These are phyloP conservation scores for Parthenolecanium corni DNA, from an alignment of 2,888 invertebrate species.

Conservation along the genomic window DNA sequence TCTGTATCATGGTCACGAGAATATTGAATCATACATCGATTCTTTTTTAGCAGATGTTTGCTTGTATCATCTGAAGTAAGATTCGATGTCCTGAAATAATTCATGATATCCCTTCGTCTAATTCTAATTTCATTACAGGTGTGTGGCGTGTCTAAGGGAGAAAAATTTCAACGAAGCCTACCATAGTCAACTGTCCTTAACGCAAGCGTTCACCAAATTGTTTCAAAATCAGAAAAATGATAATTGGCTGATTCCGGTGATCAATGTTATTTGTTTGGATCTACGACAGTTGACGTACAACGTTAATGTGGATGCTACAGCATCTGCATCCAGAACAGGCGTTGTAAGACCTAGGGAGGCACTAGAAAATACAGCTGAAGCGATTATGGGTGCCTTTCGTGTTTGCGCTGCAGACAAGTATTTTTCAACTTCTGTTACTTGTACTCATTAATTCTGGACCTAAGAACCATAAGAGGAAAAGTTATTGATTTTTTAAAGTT, in stretches of 20 bases:
- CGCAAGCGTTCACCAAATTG: constrained; percentile 66
- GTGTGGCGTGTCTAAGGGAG: constrained; percentile 43
- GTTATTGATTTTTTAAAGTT: too few relatives aligned
- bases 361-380: constrained; percentile 86
- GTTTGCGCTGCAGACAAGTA: constrained; percentile 88
- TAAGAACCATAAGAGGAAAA: too few relatives aligned
- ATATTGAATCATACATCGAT: constrained; percentile 57
- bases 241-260: constrained; percentile 92
- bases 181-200: constrained; percentile 61
- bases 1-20: constrained; percentile 56
- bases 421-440: constrained; percentile 32
- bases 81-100: not conserved
- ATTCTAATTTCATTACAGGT: constrained; percentile 38
- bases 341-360: constrained; percentile 46
- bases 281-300: constrained; percentile 69
- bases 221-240: constrained; percentile 82
- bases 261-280: constrained; percentile 82
- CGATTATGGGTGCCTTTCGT: constrained; percentile 82
- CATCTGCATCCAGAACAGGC: constrained; percentile 26
- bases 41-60: constrained; percentile 65
- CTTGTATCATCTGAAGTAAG: constrained; percentile 51
- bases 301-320: constrained; percentile 47
- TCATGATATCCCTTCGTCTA: not conserved
- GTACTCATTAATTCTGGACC: too few relatives aligned
- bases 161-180: constrained; percentile 52